Conservation (phyloP, 2,888 invertebrate species). For the Calliopum simillimum region DNA sequence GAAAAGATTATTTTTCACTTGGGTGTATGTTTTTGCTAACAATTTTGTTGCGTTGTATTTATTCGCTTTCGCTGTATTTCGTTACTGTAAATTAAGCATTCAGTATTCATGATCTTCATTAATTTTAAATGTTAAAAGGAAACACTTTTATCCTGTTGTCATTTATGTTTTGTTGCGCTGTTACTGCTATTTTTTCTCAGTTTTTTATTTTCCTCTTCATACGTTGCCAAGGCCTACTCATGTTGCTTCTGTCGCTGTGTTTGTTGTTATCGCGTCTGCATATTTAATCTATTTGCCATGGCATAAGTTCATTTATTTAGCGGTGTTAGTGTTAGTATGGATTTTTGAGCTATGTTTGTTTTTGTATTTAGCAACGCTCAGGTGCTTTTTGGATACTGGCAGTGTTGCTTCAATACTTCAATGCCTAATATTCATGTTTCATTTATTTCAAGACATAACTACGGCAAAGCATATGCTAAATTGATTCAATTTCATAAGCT, state of each 20-base stretch:
- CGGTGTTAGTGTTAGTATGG: not conserved
- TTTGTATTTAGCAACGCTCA: too few species aligned
- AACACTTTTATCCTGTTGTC: constrained; percentile 15
- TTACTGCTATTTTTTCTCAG: not conserved
- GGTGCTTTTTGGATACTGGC: too few species aligned
- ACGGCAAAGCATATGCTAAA: too few species aligned
- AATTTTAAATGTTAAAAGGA: constrained; percentile 34
- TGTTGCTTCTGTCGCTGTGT: not conserved
- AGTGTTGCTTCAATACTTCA: too few species aligned
- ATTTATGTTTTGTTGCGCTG: too few species aligned
- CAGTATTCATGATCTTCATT: constrained; percentile 32
- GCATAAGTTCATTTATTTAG: not conserved
- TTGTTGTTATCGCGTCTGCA: not conserved
- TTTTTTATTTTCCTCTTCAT: not conserved
- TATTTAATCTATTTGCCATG: not conserved
- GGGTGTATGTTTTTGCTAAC: not conserved
- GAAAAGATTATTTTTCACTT: too few species aligned
- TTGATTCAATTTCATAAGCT: too few species aligned
- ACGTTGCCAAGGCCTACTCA: not conserved
- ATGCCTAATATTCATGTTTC: too few species aligned
- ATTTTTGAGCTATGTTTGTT: not conserved
- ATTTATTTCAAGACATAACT: too few species aligned
- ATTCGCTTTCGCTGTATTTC: not conserved
- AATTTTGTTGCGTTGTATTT: too few species aligned
- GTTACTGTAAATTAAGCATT: constrained; percentile 26